Conservation (phyloP, 2,888 invertebrate genomes). For the Omphaloscelis lunosa region DNA sequence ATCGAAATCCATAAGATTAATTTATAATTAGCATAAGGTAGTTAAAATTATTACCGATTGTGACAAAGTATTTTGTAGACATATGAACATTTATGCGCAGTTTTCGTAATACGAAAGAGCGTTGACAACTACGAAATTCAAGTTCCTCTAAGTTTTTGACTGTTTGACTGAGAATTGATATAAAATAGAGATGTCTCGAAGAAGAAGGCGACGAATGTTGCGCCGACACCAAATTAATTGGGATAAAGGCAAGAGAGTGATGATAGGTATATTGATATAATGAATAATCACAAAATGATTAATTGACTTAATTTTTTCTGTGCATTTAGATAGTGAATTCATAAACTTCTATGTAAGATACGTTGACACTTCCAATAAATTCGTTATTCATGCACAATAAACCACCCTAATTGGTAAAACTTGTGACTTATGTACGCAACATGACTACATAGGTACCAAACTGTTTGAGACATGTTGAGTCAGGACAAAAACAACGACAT, state of each 20-base stretch:
- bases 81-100: background rate
- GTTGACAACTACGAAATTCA: background rate
- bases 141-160: background rate
- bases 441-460: background rate
- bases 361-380: constrained; percentile 15
- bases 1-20: background rate
- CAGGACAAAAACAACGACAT: constrained; percentile 56
- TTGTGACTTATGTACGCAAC: constrained; percentile 25
- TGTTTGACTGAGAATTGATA: background rate
- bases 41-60: background rate
- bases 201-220: background rate
- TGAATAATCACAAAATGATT: background rate
- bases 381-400: constrained; percentile 28
- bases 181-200: background rate
- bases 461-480: constrained; percentile 32
- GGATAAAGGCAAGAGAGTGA: background rate
- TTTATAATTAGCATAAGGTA: no score
- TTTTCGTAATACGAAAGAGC: background rate
- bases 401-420: constrained; percentile 45
- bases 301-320: background rate
- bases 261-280: background rate
- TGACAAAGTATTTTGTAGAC: background rate
- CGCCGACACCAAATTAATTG: background rate
- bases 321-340: background rate
- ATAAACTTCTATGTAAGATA: background rate